Evolutionary conservation across 2,797 vertebrate species (phyloP).

Genomic region (Epinephelus awoara): DNA sequence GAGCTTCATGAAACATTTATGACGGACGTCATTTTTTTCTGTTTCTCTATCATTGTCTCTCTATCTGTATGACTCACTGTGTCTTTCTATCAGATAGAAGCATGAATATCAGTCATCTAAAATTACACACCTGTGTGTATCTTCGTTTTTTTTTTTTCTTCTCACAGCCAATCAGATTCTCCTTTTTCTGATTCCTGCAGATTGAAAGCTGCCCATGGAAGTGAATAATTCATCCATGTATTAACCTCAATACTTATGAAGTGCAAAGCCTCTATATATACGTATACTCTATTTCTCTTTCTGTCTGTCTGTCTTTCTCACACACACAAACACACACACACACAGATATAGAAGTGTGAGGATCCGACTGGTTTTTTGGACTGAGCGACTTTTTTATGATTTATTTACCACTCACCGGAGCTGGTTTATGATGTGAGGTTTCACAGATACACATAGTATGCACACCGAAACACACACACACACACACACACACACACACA

Average conservation of each 20-base stretch:
- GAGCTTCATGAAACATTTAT: slow-evolving; percentile 81
- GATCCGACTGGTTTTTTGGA: slow-evolving; percentile 53
- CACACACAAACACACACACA: slow-evolving; percentile 12
- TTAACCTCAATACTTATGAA: slow-evolving; percentile 82
- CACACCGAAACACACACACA: slow-evolving; percentile 17
- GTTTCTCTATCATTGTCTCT: slow-evolving; percentile 53
- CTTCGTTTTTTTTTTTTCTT: slow-evolving; percentile 27
- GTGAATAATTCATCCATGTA: slow-evolving; percentile 83
- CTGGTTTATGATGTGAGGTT: slow-evolving; percentile 54
- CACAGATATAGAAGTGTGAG: slow-evolving; percentile 11
- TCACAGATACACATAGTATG: slow-evolving; percentile 19
- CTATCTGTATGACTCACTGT: slow-evolving; percentile 19
- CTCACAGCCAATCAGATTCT: slow-evolving; percentile 40
- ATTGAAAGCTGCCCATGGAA: slow-evolving; percentile 58
- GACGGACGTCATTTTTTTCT: slow-evolving; percentile 63
- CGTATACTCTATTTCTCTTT: background rate
- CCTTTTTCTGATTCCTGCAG: slow-evolving; percentile 39
- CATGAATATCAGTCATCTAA: slow-evolving; percentile 42
- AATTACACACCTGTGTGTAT: slow-evolving; percentile 59
- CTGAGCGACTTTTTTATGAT: slow-evolving; percentile 85
- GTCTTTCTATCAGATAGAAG: slow-evolving; percentile 36
- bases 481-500: slow-evolving; percentile 35
- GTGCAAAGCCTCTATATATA: slow-evolving; percentile 44
- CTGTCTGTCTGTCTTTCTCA: slow-evolving; percentile 2
- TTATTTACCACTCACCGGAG: slow-evolving; percentile 84